Evolutionary conservation across 2,113 vertebrate species (phyloP).

Genomic region (Epinephelus moara): DNA sequence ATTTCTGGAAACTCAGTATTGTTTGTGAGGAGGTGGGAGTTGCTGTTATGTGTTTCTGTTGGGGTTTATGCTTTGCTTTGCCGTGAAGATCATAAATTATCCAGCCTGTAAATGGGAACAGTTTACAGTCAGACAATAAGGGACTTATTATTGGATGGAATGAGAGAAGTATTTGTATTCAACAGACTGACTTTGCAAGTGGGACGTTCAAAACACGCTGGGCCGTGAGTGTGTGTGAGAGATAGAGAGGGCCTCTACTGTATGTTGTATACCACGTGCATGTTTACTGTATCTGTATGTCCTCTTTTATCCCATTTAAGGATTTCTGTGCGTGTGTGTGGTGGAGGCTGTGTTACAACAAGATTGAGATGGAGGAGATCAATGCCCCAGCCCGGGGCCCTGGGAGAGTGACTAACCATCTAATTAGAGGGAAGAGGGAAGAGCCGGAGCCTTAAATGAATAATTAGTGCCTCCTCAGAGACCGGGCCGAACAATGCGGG

Average conservation of each 20-base stretch:
- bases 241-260: constrained; percentile 3
- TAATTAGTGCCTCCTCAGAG: constrained; percentile 72
- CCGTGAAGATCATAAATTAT: constrained; percentile 58
- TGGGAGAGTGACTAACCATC: constrained; percentile 70
- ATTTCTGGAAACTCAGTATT: constrained; percentile 52
- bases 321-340: constrained; percentile 33
- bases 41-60: constrained; percentile 50
- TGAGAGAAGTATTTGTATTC: constrained; percentile 42
- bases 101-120: constrained; percentile 39
- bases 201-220: constrained; percentile 24
- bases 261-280: not conserved
- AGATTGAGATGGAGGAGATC: constrained; percentile 66
- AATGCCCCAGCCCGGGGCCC: constrained; percentile 62
- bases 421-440: constrained; percentile 77
- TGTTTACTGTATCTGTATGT: constrained; percentile 30
- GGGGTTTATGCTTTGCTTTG: constrained; percentile 57
- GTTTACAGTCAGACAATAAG: constrained; percentile 57
- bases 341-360: constrained; percentile 52
- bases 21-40: constrained; percentile 61
- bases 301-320: constrained; percentile 12
- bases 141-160: constrained; percentile 49
- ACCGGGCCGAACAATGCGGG: constrained; percentile 62
- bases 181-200: constrained; percentile 32
- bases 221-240: constrained; percentile 8
- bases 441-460: constrained; percentile 75